phyloP scores from a whole-genome alignment of 64 coral and sea anemone species.

The Actinia tenebrosa region DNA sequence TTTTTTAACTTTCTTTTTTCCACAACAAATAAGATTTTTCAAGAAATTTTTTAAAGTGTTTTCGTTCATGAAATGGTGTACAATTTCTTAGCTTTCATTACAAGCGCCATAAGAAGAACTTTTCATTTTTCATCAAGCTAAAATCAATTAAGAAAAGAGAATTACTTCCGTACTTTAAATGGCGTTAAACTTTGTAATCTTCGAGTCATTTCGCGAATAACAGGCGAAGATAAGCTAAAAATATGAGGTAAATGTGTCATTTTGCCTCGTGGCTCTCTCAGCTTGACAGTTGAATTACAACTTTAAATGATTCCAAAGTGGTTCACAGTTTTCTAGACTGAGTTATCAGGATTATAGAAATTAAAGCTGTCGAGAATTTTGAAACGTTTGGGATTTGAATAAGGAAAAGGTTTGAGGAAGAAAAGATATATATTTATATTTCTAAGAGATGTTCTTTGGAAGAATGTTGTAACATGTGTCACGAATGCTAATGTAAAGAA shows the following conservation, averaged over 20 bases:
- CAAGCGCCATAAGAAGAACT: not conserved
- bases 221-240: not conserved
- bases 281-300: not conserved
- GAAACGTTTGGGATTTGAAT: not conserved
- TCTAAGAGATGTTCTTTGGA: not conserved
- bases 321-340: not conserved
- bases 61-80: not conserved
- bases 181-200: not conserved
- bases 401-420: not conserved
- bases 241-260: not conserved
- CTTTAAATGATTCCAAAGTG: not conserved
- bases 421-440: not conserved
- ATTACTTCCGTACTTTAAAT: not conserved
- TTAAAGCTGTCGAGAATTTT: not conserved
- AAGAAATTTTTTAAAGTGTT: too few relatives aligned
- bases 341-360: too few relatives aligned
- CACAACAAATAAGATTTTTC: too few relatives aligned
- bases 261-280: not conserved
- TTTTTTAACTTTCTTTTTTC: too few relatives aligned
- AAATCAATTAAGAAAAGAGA: not conserved
- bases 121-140: not conserved
- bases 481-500: not conserved
- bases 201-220: not conserved
- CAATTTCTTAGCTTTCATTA: not conserved
- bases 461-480: not conserved